Evolutionary conservation across 1,140 invertebrate genomes (phyloP).

Genomic region (Pogonomyrmex barbatus): DNA sequence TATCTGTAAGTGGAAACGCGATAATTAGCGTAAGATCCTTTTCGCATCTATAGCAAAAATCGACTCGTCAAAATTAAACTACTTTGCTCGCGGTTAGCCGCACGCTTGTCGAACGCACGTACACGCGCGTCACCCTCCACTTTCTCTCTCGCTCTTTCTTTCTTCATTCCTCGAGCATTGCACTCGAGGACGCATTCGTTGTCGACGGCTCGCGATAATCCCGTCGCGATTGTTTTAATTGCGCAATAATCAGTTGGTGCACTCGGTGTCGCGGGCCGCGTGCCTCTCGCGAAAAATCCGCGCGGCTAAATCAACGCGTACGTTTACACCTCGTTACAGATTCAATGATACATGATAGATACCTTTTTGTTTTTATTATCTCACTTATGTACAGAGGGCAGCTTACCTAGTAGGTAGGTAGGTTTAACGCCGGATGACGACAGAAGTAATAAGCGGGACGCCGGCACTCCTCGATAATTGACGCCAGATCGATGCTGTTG

Average conservation of each 20-base stretch:
- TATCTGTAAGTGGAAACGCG: neutral
- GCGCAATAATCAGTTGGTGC: slow-evolving; percentile 6
- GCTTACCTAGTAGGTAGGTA: slow-evolving; percentile 73
- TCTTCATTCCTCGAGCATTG: neutral
- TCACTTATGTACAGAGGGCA: slow-evolving; percentile 80
- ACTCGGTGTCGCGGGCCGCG: slow-evolving; percentile 42
- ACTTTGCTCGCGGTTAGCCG: neutral
- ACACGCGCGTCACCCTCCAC: slow-evolving; percentile 15
- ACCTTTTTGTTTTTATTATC: slow-evolving; percentile 71
- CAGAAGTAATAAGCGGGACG: slow-evolving; percentile 68
- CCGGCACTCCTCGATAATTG: slow-evolving; percentile 67
- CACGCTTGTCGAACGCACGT: neutral
- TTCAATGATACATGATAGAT: slow-evolving; percentile 80
- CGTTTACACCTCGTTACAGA: slow-evolving; percentile 84
- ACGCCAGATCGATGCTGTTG: slow-evolving; percentile 67
- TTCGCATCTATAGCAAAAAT: neutral
- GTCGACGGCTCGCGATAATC: neutral
- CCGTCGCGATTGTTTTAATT: slow-evolving; percentile 1
- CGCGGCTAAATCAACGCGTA: slow-evolving; percentile 83
- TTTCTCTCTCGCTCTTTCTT: slow-evolving; percentile 43
- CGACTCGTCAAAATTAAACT: slow-evolving; percentile 5
- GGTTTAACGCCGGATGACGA: slow-evolving; percentile 65
- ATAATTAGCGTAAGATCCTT: neutral
- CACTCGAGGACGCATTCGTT: neutral
- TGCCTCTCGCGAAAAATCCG: slow-evolving; percentile 64